A percentile compares a stretch with the other conserved stretches of the same genome.
Evolutionary conservation across 2,113 vertebrate genomes (phyloP).

Genomic region (Heptranchias perlo): DNA sequence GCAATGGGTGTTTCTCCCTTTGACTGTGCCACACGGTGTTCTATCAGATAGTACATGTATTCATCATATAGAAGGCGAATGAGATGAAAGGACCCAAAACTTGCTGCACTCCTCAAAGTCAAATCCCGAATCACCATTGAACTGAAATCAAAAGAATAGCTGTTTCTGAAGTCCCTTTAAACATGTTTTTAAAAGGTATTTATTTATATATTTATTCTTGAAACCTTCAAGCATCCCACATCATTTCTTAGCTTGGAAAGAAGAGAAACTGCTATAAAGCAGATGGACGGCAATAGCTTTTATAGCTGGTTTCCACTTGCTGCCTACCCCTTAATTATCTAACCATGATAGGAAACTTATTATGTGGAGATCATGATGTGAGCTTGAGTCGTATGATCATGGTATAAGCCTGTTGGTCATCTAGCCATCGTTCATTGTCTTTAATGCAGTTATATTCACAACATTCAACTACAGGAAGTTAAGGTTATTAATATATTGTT

Average conservation of each 20-base stretch:
- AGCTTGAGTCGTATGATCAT: background rate
- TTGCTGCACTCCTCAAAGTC: conserved; percentile 82
- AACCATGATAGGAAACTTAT: background rate
- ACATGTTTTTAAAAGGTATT: background rate
- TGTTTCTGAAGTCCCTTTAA: background rate
- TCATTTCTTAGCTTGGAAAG: background rate
- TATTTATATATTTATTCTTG: background rate
- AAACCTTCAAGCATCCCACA: background rate
- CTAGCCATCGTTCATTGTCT: background rate
- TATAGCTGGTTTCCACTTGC: background rate
- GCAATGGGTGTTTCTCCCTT: conserved; percentile 83
- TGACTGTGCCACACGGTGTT: conserved; percentile 81
- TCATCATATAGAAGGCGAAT: conserved; percentile 84
- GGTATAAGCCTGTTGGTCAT: background rate
- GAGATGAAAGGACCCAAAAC: conserved; percentile 86
- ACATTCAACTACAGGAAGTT: background rate
- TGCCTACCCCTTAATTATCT: background rate
- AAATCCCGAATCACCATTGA: conserved; percentile 90
- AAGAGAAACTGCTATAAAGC: background rate
- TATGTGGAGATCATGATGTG: background rate
- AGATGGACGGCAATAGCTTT: background rate
- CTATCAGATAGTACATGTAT: conserved; percentile 92
- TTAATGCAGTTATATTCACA: background rate
- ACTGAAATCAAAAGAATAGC: conserved; percentile 50
- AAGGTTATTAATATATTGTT: background rate